Evolutionary conservation across 2,113 vertebrate species (phyloP), one percentile per base, ranked within the genome.

Genomic region (Poecilia latipinna): DNA sequence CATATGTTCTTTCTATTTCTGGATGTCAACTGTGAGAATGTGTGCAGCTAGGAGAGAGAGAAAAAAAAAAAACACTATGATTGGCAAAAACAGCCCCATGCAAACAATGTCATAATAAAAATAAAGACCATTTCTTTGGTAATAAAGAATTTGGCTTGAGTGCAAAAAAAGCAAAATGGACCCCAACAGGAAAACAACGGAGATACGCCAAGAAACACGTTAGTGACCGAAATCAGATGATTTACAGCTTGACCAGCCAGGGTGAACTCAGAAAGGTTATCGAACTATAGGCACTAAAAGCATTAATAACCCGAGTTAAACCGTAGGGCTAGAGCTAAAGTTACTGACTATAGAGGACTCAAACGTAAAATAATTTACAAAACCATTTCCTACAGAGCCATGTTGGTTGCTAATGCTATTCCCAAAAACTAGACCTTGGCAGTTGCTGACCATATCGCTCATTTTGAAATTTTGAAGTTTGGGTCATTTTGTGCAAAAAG

Each of bases 141-240:
- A 93, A 93, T 91, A 48, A 93, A 93, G 93, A 88, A 87, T 92
- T 92, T 89, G 88, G 90, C 85, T 90, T 89, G 79, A 92, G 91
- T 93, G 91, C 93, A 93, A 93, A 86, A 83, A 89, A 86, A 89
- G 85, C 89, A 92, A 87, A 4, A 63, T 82, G 75, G 79, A 75
- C 24, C 74, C 74, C 65, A 62, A 79, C 48, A 79, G 73, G 78
- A 63, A 60, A 66, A 77, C 3, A n/a, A 24, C 3, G 8, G 51
- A 8, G 51, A 57, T 57, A 24, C 51, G 5, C 22, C 51, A 7
- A 57, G 22, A 24, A 57, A 57, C 11, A 57, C 2, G 51, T n/a
- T 57, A n/a, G 51, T 57, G 51, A 57, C 5, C 19, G 1, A 7
- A 57, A 57, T 10, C 8, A 48, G 17, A n/a, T 57, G 51, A 8